Conservation (phyloP, 2,797 vertebrate species). For the Clarias fuscus region DNA sequence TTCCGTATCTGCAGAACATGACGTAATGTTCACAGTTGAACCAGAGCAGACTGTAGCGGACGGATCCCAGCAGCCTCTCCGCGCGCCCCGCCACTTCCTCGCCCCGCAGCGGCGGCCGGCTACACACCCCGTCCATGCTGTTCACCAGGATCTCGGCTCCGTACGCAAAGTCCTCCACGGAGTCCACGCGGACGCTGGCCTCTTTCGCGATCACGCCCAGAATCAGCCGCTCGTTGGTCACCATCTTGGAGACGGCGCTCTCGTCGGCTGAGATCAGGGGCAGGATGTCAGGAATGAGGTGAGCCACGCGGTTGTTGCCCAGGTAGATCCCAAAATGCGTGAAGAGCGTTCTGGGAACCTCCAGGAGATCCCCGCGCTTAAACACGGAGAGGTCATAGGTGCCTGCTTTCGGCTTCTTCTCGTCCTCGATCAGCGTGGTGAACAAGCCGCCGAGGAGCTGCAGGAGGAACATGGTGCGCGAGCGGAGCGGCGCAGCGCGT, state of each 20-base stretch:
- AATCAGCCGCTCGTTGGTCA: constrained; percentile 90
- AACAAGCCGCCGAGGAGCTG: constrained; percentile 71
- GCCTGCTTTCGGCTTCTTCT: constrained; percentile 39
- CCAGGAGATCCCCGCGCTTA: constrained; percentile 87
- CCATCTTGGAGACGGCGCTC: constrained; percentile 77
- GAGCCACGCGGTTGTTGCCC: constrained; percentile 88
- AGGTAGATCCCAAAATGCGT: constrained; percentile 98
- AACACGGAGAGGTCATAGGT: constrained; percentile 76
- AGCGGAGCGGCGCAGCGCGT: constrained; percentile 15
- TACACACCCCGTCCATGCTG: constrained; percentile 83
- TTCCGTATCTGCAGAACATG: constrained; percentile 93
- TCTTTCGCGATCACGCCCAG: constrained; percentile 83
- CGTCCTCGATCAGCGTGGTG: constrained; percentile 56
- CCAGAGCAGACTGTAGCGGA: constrained; percentile 92
- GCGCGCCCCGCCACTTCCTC: constrained; percentile 88
- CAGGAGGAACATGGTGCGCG: constrained; percentile 69
- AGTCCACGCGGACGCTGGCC: constrained; percentile 91
- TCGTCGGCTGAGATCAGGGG: constrained; percentile 76
- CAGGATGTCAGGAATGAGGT: constrained; percentile 95
- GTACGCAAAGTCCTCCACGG: constrained; percentile 88
- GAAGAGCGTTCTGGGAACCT: constrained; percentile 90
- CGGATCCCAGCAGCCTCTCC: constrained; percentile 83
- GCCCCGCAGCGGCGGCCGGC: constrained; percentile 73
- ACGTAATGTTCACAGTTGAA: constrained; percentile 99
- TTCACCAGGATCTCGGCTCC: constrained; percentile 88